A percentile compares a stretch with the other conserved stretches of the same genome.
These are phyloP conservation scores for Yponomeuta evonymella DNA, from an alignment of 2,888 invertebrate species.

Conservation along the genomic window DNA sequence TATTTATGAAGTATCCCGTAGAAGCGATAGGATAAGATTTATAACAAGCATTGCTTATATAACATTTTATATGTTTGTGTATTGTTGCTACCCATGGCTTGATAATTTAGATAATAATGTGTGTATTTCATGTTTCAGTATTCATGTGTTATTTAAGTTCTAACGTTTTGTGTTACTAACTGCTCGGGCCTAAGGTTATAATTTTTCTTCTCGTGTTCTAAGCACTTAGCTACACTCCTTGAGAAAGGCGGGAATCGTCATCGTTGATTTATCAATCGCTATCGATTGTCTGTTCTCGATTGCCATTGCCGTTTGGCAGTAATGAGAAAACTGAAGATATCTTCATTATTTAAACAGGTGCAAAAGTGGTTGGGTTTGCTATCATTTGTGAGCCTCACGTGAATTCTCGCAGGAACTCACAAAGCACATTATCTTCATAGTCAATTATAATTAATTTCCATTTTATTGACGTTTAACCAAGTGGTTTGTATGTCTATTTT, in stretches of 20 bases:
- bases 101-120: neutral
- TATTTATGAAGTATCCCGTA: too few relatives aligned
- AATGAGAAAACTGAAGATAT: neutral
- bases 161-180: neutral
- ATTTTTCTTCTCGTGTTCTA: neutral
- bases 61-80: conserved; percentile 17
- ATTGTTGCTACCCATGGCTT: conserved; percentile 20
- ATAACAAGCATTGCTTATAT: conserved; percentile 5
- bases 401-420: neutral
- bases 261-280: too few relatives aligned
- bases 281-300: neutral
- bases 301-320: neutral
- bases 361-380: neutral
- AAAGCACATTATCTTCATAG: neutral
- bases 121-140: conserved; percentile 1
- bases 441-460: neutral
- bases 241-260: too few relatives aligned
- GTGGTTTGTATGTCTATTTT: neutral
- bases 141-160: neutral
- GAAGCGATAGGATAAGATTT: too few relatives aligned
- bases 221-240: too few relatives aligned
- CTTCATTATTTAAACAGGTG: neutral
- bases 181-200: neutral
- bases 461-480: neutral
- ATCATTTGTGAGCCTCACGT: neutral